Evolutionary conservation across 1,140 invertebrate genomes (phyloP), one percentile per base, ranked within the genome.

Genomic region (Eriocheir sinensis): DNA sequence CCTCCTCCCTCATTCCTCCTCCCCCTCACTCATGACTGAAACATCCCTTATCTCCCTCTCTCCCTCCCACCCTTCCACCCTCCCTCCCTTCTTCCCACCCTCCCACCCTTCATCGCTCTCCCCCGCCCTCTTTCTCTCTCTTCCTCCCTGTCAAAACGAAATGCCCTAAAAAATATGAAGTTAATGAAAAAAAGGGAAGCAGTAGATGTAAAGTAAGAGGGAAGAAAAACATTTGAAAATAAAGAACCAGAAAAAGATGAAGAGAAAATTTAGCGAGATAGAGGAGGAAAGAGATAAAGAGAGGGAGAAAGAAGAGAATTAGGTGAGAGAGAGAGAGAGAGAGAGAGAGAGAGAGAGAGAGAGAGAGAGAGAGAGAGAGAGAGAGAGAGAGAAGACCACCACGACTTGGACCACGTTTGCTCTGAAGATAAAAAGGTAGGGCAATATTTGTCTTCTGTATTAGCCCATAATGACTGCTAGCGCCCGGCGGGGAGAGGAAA

Each of bases 391-490:
- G 41, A 40, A 80, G 90, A 81, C 36, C 40, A 38, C 36, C 21
- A 44, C 36, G 1, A 40, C 8, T 12, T 9, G 4, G 53, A 27
- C 89, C 41, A 90, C 60, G 89, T 90, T 90, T 90, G 89, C 89
- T 38, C 32, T 34, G 89, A 90, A 90, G 89, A 90, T 90, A 90
- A 90, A 90, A 90, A 90, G 53, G 48, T 44, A 44, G 27, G 89
- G 89, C 89, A 90, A 90, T 90, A 90, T 90, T 90, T 90, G 89
- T 90, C 6, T 72, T 90, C 38, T 72, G 89, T 72, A 90, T 90
- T 90, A 90, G 48, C 44, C 89, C 53, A 72, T 90, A 90, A 90
- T 90, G 89, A 90, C 89, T 90, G 89, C 48, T 90, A 36, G 89
- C 53, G 89, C 89, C 53, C 12, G 32, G 41, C 41, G 88, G 88